Conservation (phyloP, 2,113 vertebrate species). For the Nipponia nippon region DNA sequence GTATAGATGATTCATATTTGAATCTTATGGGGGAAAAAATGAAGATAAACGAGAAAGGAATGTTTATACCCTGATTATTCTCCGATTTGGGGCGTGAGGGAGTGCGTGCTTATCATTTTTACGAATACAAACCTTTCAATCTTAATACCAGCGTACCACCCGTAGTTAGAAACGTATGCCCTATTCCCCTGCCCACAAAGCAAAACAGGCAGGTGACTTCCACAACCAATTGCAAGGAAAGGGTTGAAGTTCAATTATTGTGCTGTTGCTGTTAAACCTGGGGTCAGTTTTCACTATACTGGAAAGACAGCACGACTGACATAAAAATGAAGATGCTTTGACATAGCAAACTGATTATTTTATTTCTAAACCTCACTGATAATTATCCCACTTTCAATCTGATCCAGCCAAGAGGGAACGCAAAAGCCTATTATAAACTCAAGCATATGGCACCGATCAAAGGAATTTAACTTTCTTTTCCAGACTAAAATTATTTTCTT, state of each 20-base stretch:
- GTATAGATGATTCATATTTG: not conserved
- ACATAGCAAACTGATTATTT: not conserved
- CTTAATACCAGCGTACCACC: not conserved
- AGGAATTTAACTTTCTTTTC: not conserved
- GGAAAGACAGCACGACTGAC: not conserved
- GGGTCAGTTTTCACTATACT: not conserved
- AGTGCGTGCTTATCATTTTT: not conserved
- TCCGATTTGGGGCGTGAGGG: not conserved
- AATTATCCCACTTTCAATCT: conserved; percentile 12
- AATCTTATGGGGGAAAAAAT: not conserved
- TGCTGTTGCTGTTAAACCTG: not conserved
- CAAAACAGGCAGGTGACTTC: not conserved
- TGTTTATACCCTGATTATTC: not conserved
- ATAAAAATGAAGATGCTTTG: conserved; percentile 20
- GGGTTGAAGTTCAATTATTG: not conserved
- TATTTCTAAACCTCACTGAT: not conserved
- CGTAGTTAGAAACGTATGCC: not conserved
- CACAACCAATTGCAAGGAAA: not conserved
- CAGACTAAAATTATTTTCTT: not conserved
- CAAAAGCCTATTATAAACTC: conserved; percentile 15
- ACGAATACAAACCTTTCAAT: not conserved
- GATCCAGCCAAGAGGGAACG: conserved; percentile 4
- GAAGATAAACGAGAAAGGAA: not conserved
- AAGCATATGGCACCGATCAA: not conserved
- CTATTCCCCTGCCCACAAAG: not conserved